phyloP scores from a whole-genome alignment of 2,797 vertebrate species.

The Muscicapa comitata region DNA sequence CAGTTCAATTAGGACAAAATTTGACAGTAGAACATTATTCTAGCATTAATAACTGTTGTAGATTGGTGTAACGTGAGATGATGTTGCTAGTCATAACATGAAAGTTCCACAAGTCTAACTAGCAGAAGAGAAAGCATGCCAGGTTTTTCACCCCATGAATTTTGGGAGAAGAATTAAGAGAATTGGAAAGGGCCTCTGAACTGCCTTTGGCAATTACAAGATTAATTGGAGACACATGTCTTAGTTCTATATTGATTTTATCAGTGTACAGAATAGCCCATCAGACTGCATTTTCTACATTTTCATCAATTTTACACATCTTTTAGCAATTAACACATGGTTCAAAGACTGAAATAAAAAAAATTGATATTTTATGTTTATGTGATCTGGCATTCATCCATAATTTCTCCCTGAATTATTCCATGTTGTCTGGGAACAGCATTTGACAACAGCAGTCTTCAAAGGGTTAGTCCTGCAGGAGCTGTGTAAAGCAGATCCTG shows the following conservation, averaged over 20 bases:
- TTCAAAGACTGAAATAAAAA: constrained; percentile 6
- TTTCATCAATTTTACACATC: constrained; percentile 22
- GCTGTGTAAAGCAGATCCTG: not conserved
- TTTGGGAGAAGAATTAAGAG: not conserved
- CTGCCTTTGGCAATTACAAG: not conserved
- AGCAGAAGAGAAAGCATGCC: not conserved
- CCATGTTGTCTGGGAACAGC: not conserved
- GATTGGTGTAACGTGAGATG: not conserved
- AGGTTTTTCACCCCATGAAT: not conserved
- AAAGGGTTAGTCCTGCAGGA: not conserved
- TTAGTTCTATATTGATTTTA: not conserved
- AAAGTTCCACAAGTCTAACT: not conserved
- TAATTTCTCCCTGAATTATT: constrained; percentile 5
- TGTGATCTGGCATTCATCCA: constrained; percentile 2
- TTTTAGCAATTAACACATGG: constrained; percentile 41
- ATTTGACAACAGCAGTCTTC: constrained; percentile 11
- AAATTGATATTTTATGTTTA: not conserved
- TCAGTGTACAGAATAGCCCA: not conserved
- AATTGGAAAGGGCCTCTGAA: not conserved
- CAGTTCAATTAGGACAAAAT: not conserved
- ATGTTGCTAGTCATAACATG: not conserved
- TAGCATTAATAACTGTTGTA: not conserved
- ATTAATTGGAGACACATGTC: constrained; percentile 31
- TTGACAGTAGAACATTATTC: not conserved
- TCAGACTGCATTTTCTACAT: not conserved